These are phyloP conservation scores for Aix galericulata DNA, from an alignment of 2,113 vertebrate genomes.

Conservation along the genomic window DNA sequence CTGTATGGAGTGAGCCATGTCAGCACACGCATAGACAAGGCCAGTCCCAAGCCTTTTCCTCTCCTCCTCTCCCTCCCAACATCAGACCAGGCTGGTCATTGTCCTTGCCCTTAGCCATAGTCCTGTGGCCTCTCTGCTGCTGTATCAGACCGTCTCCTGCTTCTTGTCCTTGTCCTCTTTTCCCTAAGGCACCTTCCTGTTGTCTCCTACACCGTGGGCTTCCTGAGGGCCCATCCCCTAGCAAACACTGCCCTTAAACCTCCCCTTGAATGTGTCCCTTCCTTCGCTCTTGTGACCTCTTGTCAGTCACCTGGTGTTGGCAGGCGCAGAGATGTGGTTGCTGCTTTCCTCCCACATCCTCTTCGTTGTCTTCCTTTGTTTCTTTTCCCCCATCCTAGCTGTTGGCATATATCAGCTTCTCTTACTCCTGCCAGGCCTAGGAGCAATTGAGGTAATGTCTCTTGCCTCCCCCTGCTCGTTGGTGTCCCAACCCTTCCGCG, in stretches of 20 bases:
- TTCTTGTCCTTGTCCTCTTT: constrained; percentile 31
- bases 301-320: neutral
- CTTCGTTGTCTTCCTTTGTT: neutral
- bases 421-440: neutral
- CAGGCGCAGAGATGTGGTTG: neutral
- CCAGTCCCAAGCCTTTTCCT: neutral
- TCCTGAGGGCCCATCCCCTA: neutral
- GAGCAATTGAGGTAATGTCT: neutral
- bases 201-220: neutral
- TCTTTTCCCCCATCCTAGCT: neutral
- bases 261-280: neutral
- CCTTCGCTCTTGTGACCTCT: neutral
- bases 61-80: neutral
- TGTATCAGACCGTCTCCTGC: neutral
- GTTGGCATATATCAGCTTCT: neutral
- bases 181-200: neutral
- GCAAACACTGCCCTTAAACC: neutral
- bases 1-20: neutral
- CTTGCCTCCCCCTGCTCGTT: neutral
- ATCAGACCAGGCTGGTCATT: neutral
- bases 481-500: neutral
- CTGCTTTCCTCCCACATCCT: neutral
- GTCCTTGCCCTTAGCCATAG: neutral
- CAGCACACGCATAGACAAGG: neutral
- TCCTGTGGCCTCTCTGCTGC: neutral